Evolutionary conservation across 2,113 vertebrate species (phyloP).

Genomic region (Sander lucioperca): DNA sequence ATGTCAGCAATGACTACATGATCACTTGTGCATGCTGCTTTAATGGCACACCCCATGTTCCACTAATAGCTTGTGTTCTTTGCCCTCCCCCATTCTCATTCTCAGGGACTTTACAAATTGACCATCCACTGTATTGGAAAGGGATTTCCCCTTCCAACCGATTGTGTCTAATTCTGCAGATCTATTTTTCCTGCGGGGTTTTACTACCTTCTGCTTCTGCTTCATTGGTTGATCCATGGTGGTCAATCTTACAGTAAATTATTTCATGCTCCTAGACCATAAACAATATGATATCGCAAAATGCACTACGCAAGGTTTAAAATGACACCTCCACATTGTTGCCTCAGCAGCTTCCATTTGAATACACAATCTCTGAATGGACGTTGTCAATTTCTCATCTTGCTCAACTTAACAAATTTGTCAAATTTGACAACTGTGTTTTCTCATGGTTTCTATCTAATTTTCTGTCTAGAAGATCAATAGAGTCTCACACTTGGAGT

Average conservation of each 20-base stretch:
- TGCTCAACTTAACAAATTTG: conserved; percentile 40
- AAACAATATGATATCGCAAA: conserved; percentile 49
- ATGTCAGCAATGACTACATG: conserved; percentile 63
- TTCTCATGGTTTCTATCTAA: conserved; percentile 51
- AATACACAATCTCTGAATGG: conserved; percentile 26
- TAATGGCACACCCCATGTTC: conserved; percentile 67
- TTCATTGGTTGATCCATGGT: conserved; percentile 62
- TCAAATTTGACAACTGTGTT: background rate
- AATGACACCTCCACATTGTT: conserved; percentile 36
- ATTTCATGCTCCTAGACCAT: conserved; percentile 52
- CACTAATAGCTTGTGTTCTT: conserved; percentile 61
- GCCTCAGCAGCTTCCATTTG: conserved; percentile 45
- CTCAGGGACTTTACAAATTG: conserved; percentile 63
- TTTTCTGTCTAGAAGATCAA: conserved; percentile 62
- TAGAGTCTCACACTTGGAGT: conserved; percentile 40
- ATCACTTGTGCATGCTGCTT: conserved; percentile 69
- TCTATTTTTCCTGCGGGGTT: conserved; percentile 40
- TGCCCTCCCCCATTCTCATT: conserved; percentile 33
- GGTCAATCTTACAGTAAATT: conserved; percentile 67
- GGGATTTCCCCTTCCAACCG: conserved; percentile 49
- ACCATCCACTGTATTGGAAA: conserved; percentile 59
- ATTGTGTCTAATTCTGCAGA: conserved; percentile 43
- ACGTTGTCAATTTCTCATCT: conserved; percentile 51
- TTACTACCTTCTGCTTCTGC: conserved; percentile 51
- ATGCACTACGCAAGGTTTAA: conserved; percentile 34